Evolutionary conservation across 2,113 vertebrate genomes (phyloP), one percentile per base, ranked within the genome.

Genomic region (Pipra filicauda): DNA sequence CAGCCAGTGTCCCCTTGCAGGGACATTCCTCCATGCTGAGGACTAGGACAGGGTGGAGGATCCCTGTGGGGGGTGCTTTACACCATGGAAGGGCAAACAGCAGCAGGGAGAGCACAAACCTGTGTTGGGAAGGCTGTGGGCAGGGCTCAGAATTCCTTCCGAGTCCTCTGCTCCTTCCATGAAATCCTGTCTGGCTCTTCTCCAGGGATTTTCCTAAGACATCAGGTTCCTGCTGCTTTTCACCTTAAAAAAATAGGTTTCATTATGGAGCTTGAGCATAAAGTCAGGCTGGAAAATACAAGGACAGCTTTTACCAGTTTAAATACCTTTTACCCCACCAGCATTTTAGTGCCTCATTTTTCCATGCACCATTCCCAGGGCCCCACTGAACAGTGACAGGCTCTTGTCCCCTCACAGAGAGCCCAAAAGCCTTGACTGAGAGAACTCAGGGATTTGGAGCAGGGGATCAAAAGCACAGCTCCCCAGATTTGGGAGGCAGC

Each of bases 351-450:
- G 15, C 37, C 65, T 88, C 39, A 31, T 27, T 71, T 76, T 76
- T 28, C 43, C 15, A 1, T 28, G 33, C 55, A 46, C 9, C 51
- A 31, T 31, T 70, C 39, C 57, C 27, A 2, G 1, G 75, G 65
- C 43, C 31, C 67, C 37, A 23, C 69, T 89, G 59, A 41, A 4
- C 67, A 64, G 65, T 39, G 26, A 6, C 9, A 2, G 54, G 57
- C 54, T 59, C 58, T 41, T 27, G 8, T 55, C 52, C 35, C 33
- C 39, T 28, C 0, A 2, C 0, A 0, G 52, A 39, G 23, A 55
- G 21, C 37, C 62, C 44, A 15, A 65, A 48, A 70, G 15, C 30
- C 82, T 54, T 35, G 7, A 57, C 48, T n/a, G 23, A 55, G 62
- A 21, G 46, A n/a, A 46, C 9, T 58, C 35, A 6, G 15, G 31